These are phyloP conservation scores for Lateolabrax maculatus DNA, from an alignment of 2,797 vertebrate genomes.

Conservation along the genomic window DNA sequence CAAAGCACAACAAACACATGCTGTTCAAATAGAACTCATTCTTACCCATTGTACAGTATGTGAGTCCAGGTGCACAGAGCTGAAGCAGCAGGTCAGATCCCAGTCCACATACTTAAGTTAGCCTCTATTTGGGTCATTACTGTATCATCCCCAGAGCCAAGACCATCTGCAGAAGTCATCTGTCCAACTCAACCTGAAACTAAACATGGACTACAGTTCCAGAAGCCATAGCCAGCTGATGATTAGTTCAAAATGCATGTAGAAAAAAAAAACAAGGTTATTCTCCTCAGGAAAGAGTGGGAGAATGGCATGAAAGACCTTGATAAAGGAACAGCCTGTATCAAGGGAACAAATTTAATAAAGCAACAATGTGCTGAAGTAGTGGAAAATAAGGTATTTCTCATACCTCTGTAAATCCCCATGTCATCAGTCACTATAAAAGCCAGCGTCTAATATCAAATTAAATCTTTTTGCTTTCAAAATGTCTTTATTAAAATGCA, in stretches of 20 bases:
- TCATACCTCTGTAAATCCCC: constrained; percentile 26
- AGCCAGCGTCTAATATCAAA: constrained; percentile 19
- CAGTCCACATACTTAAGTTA: not conserved
- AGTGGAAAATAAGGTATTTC: constrained; percentile 41
- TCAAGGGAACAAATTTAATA: constrained; percentile 31
- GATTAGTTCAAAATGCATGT: constrained; percentile 27
- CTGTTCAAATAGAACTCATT: not conserved
- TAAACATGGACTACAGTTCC: constrained; percentile 45
- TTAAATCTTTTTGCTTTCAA: not conserved
- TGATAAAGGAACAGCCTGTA: constrained; percentile 1
- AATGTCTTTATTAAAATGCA: constrained; percentile 3
- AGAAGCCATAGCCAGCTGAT: constrained; percentile 25
- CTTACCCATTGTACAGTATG: not conserved
- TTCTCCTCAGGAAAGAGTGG: constrained; percentile 5
- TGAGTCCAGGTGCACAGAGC: constrained; percentile 20
- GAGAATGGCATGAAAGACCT: constrained; percentile 2
- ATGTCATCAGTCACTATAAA: constrained; percentile 5
- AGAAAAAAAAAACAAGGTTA: not conserved
- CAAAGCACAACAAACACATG: not conserved
- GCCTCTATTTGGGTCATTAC: constrained; percentile 32
- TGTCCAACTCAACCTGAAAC: constrained; percentile 47
- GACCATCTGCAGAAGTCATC: constrained; percentile 64
- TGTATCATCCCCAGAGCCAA: constrained; percentile 34
- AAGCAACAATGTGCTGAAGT: constrained; percentile 16
- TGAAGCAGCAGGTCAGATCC: constrained; percentile 27